Percentiles rank a stretch among this genome's conserved stretches.
These are phyloP conservation scores for Ailuropoda melanoleuca DNA, from an alignment of 2,113 vertebrate genomes.

Conservation along the genomic window DNA sequence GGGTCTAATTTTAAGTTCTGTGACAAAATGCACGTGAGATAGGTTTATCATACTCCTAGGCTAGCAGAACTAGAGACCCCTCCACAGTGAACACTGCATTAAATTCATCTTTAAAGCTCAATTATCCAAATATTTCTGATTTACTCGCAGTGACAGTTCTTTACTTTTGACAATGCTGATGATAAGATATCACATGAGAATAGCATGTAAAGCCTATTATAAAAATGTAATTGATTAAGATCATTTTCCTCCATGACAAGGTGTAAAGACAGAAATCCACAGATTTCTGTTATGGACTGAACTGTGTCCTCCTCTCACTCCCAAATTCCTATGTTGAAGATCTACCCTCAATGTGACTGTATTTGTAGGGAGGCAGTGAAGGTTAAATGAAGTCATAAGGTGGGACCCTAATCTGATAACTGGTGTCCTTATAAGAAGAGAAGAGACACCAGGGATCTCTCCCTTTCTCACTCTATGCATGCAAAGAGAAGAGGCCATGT, in stretches of 20 bases:
- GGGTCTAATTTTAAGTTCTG: not conserved
- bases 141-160: not conserved
- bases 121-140: constrained; percentile 34
- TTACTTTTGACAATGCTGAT: not conserved
- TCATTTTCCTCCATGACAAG: not conserved
- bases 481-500: not conserved
- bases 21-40: not conserved
- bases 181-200: not conserved
- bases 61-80: not conserved
- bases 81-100: not conserved
- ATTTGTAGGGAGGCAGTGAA: not conserved
- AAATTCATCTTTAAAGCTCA: not conserved
- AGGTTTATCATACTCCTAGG: not conserved
- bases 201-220: not conserved
- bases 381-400: not conserved
- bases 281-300: not conserved
- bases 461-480: too few species aligned
- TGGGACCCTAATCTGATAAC: not conserved
- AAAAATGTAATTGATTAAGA: not conserved
- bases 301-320: not conserved
- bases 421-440: not conserved
- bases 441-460: not conserved
- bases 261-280: not conserved
- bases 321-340: not conserved
- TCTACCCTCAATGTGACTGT: not conserved